Base-by-base conservation (phyloP, 2,888 invertebrate genomes). In the Litoditis marina region DNA sequence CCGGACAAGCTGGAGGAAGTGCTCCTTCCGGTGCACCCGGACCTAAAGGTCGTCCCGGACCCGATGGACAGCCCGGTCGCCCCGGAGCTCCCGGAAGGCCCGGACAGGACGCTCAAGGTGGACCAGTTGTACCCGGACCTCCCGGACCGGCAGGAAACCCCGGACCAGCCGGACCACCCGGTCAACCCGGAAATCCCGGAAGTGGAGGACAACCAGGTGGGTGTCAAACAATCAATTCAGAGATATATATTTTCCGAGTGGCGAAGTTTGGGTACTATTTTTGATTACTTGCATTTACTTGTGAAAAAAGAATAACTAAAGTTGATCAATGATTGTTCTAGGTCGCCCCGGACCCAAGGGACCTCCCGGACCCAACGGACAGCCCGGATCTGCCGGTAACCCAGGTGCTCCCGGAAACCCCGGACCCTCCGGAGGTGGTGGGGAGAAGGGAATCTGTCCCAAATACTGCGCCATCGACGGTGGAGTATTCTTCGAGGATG, bases 391-490 rank as follows among this genome's bases (percentile, higher is more conserved):
- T 60, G 71, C 69, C 55, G 73, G 71, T 63, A 65, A 66, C 46
- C 73, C 73, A 57, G 73, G 73, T 66, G 63, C 72, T 51, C 65
- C 72, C 51, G 72, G 72, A 66, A 59, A 53, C 30, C 60, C 66
- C 30, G 66, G 67, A 64, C 57, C 63, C 42, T 56, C 66, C 53
- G 71, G 71, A 66, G 66, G 60, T 28, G 52, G 52, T n/a, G 73
- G 73, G 69, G 73, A 73, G 69, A 71, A 71, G 68, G 73, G 73
- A 52, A 73, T 73, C 72, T 76, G 76, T 59, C 73, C 76, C 64
- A 76, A 76, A 54, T 73, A 73, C 57, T 73, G 73, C 64, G 73
- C 73, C 63, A 62, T 73, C 62, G 73, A 73, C 58, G 73, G 73
- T 62, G 73, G n/a, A n/a, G n/a, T n/a, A n/a, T n/a, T n/a, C n/a